Evolutionary conservation across 2,888 invertebrate genomes (phyloP).

Genomic region (Athripsodes cinereus): DNA sequence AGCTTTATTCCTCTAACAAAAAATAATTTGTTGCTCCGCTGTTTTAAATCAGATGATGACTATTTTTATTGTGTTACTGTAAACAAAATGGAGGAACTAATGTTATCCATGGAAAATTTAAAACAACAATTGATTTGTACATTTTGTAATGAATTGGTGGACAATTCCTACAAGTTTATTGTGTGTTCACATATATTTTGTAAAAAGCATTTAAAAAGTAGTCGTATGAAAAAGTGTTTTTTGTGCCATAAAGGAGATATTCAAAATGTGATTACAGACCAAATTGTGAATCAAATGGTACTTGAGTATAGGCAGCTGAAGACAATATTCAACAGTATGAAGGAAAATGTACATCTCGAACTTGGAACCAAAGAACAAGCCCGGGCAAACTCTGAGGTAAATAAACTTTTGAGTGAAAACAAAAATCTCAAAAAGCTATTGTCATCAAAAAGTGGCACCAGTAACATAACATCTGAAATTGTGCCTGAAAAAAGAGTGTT

Average conservation of each 20-base stretch:
- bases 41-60: too few species aligned
- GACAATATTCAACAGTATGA: background rate
- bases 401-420: background rate
- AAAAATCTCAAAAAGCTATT: background rate
- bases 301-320: slow-evolving; percentile 17
- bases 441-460: background rate
- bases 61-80: too few species aligned
- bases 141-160: slow-evolving; percentile 38
- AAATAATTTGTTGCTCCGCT: too few species aligned
- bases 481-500: background rate
- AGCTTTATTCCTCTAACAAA: too few species aligned
- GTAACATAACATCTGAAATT: background rate
- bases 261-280: slow-evolving; percentile 34
- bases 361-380: too few species aligned
- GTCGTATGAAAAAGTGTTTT: slow-evolving; percentile 31
- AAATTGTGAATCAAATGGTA: slow-evolving; percentile 29
- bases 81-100: slow-evolving; percentile 32
- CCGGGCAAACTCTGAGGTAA: too few species aligned
- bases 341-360: too few species aligned
- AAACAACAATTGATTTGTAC: slow-evolving; percentile 39
- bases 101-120: slow-evolving; percentile 38
- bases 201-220: slow-evolving; percentile 35
- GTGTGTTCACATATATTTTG: slow-evolving; percentile 45
- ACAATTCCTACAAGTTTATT: slow-evolving; percentile 40
- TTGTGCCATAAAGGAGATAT: slow-evolving; percentile 32